Base-by-base conservation (phyloP, 2,888 invertebrate species). In the Meganola albula region DNA sequence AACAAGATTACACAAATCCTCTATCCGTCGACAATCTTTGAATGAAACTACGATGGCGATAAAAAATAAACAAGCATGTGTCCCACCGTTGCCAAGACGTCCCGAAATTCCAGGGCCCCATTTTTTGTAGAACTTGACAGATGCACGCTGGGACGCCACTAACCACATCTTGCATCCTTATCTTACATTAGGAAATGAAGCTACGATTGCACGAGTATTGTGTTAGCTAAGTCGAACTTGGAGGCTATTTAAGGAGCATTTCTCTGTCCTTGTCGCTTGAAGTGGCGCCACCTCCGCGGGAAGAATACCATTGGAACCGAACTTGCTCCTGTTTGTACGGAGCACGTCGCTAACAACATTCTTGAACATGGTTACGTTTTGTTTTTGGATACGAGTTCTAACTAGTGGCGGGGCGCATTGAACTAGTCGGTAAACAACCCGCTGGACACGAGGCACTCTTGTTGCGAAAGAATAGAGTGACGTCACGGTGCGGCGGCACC, bases 1-100 rank as follows among this genome's bases (percentile, higher is more conserved):
- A 82, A 83, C 77, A 74, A 82, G 83, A 83, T 85, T 83, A 84
- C 78, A 80, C 77, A 82, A 84, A 83, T 83, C 76, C 63, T 53
- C 71, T 75, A 74, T 72, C 62, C 78, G 77, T 70, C 72, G 77
- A 76, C 76, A 74, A 74, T 77, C 82, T 83, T 83, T 85, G 83
- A 84, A 85, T 85, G 85, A 82, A 82, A 64, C 78, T 68, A 67
- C 63, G 63, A 64, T 49, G 53, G 46, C 50, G 48, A 57, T 71
- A 71, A 82, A 82, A 83, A 83, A 80, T 76, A 78, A 76, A 79
- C 68, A 68, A 75, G 74, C 83, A 78, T 69, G 61, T 83, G 80
- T 75, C 72, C 59, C 68, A 69, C 50, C 57, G 65, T 57, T 70
- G 68, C 63, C 48, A 70, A 79, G 76, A 68, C 82, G 69, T 82